Conservation (phyloP, 2,888 invertebrate species). For the Dascillus cervinus region DNA sequence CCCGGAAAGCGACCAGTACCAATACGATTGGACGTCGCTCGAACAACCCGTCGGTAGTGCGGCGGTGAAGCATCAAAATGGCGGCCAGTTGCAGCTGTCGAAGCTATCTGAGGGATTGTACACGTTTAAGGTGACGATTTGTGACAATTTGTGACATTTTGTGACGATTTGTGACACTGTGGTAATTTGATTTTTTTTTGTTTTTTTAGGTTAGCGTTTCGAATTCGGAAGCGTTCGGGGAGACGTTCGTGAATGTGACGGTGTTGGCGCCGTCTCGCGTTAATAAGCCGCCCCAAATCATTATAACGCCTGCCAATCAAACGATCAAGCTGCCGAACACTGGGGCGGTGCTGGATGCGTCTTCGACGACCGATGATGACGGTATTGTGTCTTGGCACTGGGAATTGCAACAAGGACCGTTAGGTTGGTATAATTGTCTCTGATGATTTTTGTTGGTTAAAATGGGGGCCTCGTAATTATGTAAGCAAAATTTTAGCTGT, state of each 20-base stretch:
- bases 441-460: neutral
- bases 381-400: conserved; percentile 84
- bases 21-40: conserved; percentile 82
- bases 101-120: conserved; percentile 83
- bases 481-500: no score
- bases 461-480: no score
- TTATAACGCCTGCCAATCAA: conserved; percentile 79
- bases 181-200: neutral
- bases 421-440: conserved; percentile 33
- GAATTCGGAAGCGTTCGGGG: conserved; percentile 69
- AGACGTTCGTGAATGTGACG: conserved; percentile 82
- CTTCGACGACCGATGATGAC: conserved; percentile 61
- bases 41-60: conserved; percentile 71
- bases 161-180: neutral
- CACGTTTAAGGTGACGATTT: conserved; percentile 63
- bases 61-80: conserved; percentile 74
- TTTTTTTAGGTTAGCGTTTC: conserved; percentile 56
- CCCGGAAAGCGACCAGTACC: conserved; percentile 65
- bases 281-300: conserved; percentile 76
- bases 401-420: conserved; percentile 84
- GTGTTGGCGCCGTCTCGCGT: conserved; percentile 77
- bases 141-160: neutral
- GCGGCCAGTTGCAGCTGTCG: conserved; percentile 72
- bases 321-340: conserved; percentile 85
- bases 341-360: conserved; percentile 82